Percentiles rank a stretch among this genome's conserved stretches.
Evolutionary conservation across 2,888 invertebrate species (phyloP).

Genomic region (Physocephala rufipes): DNA sequence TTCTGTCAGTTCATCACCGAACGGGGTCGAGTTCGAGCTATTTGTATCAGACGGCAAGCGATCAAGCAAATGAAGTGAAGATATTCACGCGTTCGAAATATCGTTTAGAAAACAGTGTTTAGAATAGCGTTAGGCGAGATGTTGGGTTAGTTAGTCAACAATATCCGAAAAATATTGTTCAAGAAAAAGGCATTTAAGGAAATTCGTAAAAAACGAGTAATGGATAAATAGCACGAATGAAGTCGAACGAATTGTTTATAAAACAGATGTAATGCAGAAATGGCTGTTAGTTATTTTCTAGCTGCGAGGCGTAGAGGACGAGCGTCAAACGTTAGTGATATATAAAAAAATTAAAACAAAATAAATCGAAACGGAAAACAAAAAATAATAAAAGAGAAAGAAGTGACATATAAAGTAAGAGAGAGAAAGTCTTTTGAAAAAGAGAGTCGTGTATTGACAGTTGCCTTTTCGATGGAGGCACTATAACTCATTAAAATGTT

Average conservation of each 20-base stretch:
- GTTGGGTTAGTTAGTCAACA: not conserved
- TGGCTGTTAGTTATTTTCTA: conserved; percentile 34
- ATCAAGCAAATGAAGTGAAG: conserved; percentile 14
- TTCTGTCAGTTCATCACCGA: conserved; percentile 32
- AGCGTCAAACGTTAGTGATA: not conserved
- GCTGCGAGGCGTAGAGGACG: conserved; percentile 23
- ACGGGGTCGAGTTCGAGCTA: conserved; percentile 24
- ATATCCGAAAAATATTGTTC: not conserved
- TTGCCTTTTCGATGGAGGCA: too few species aligned
- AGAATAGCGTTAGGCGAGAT: not conserved
- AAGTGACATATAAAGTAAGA: not conserved
- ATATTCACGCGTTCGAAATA: not conserved
- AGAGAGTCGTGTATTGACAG: not conserved
- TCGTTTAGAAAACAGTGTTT: not conserved
- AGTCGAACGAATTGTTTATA: conserved; percentile 19
- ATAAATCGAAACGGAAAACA: not conserved
- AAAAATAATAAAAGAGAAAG: not conserved
- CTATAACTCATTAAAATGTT: too few species aligned
- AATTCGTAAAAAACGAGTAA: not conserved
- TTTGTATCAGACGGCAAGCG: not conserved
- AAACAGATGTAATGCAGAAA: conserved; percentile 30
- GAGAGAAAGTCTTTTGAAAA: not conserved
- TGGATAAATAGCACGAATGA: not conserved
- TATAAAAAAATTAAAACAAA: not conserved
- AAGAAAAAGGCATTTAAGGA: not conserved